Conservation (phyloP, 2,113 vertebrate species). For the Motacilla tschutschensis region DNA sequence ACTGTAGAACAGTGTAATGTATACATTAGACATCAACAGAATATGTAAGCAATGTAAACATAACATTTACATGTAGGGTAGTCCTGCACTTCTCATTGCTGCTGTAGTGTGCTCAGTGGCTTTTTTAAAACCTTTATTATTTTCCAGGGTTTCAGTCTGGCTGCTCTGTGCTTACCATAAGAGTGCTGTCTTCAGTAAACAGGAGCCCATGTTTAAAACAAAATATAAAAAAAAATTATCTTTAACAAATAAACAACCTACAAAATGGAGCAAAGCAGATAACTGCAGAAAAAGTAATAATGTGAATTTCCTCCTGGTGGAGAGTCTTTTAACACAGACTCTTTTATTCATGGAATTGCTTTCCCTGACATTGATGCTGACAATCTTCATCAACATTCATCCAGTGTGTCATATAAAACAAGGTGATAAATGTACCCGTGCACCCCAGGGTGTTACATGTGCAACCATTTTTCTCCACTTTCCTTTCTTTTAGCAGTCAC, state of each 20-base stretch:
- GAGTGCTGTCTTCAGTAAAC: not conserved
- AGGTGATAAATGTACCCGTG: constrained; percentile 34
- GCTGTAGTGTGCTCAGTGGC: not conserved
- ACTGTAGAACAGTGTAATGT: not conserved
- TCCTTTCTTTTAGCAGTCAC: constrained; percentile 20
- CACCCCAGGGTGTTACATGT: not conserved
- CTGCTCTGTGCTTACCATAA: not conserved
- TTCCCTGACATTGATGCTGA: constrained; percentile 6
- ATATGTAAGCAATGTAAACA: not conserved
- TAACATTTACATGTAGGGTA: not conserved
- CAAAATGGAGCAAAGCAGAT: not conserved
- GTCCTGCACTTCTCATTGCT: not conserved
- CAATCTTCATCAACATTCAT: constrained; percentile 41
- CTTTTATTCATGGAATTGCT: constrained; percentile 1
- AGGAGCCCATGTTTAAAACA: not conserved
- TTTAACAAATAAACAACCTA: not conserved
- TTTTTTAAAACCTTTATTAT: not conserved
- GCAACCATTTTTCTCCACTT: constrained; percentile 22
- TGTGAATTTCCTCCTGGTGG: not conserved
- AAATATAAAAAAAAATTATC: not conserved
- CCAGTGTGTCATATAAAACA: constrained; percentile 21
- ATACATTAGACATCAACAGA: not conserved
- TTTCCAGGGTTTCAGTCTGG: not conserved
- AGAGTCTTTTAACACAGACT: constrained; percentile 6
- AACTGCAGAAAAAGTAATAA: not conserved